A percentile compares a stretch with the other conserved stretches of the same genome.
phyloP scores from a whole-genome alignment of 1,140 invertebrate genomes.

The Thalassaphorura encarpata region DNA sequence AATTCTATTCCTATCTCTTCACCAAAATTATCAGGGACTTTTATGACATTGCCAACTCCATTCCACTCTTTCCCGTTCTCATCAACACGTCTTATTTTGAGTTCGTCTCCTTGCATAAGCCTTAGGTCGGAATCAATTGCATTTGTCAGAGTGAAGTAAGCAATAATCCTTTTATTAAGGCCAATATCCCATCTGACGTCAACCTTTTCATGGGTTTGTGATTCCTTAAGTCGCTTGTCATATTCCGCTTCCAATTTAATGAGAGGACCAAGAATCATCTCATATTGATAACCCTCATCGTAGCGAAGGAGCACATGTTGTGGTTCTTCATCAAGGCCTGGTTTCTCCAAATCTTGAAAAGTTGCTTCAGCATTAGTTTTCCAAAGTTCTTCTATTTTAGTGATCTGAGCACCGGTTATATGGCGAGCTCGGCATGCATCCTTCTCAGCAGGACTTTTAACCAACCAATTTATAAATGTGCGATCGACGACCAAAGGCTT shows the following conservation, averaged over 20 bases:
- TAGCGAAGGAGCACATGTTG: constrained; percentile 88
- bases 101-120: constrained; percentile 98
- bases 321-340: constrained; percentile 93
- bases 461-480: constrained; percentile 90
- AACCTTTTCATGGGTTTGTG: constrained; percentile 96
- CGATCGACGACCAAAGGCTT: constrained; percentile 94
- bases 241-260: constrained; percentile 98
- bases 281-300: constrained; percentile 66
- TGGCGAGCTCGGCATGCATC: constrained; percentile 90
- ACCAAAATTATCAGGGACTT: constrained; percentile 97
- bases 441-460: constrained; percentile 90
- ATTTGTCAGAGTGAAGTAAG: constrained; percentile 90
- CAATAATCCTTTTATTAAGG: constrained; percentile 95
- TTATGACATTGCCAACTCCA: constrained; percentile 91
- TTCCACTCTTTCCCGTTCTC: constrained; percentile 90
- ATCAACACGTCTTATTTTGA: constrained; percentile 84
- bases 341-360: constrained; percentile 94
- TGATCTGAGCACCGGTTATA: constrained; percentile 93
- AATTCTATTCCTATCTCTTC: constrained; percentile 97
- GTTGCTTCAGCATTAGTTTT: constrained; percentile 96
- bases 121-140: constrained; percentile 66
- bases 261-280: constrained; percentile 80
- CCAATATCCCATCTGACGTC: constrained; percentile 98
- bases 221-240: constrained; percentile 95
- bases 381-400: constrained; percentile 97